A percentile compares a stretch with the other conserved stretches of the same genome.
Evolutionary conservation across 2,113 vertebrate species (phyloP).

Genomic region (Grallaria varia): DNA sequence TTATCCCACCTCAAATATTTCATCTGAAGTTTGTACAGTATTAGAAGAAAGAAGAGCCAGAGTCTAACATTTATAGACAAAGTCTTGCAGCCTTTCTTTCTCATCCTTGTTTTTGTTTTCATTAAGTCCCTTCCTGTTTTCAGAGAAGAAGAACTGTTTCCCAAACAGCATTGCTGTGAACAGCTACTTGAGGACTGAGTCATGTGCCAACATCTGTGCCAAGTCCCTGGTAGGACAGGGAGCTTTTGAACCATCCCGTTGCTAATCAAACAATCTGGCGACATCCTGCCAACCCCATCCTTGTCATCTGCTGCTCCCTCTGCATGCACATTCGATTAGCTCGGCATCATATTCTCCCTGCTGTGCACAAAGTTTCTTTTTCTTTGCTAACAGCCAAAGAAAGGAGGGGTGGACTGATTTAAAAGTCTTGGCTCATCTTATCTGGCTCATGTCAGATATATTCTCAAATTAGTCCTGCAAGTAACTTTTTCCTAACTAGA

Average conservation of each 20-base stretch:
- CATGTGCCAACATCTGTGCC: not conserved
- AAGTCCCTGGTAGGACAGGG: not conserved
- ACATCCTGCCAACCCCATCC: not conserved
- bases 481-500: slow-evolving; percentile 40
- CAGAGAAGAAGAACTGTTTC: not conserved
- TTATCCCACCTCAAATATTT: slow-evolving; percentile 32
- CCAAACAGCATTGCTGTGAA: not conserved
- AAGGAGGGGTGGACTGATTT: not conserved
- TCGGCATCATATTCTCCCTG: not conserved
- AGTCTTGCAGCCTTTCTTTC: not conserved
- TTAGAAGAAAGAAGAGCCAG: not conserved
- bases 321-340: not conserved
- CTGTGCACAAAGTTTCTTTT: not conserved
- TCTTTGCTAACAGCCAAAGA: not conserved
- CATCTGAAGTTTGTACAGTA: not conserved
- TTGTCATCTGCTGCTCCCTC: slow-evolving; percentile 22
- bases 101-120: slow-evolving; percentile 19
- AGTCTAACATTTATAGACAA: not conserved
- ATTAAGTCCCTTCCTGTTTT: slow-evolving; percentile 23
- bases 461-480: not conserved
- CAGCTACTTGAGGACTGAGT: not conserved
- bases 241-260: slow-evolving; percentile 19
- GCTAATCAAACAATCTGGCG: slow-evolving; percentile 37
- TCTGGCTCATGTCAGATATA: not conserved
- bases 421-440: slow-evolving; percentile 12